Evolutionary conservation across 2,888 invertebrate species (phyloP).

Genomic region (Ochropleura leucogaster): DNA sequence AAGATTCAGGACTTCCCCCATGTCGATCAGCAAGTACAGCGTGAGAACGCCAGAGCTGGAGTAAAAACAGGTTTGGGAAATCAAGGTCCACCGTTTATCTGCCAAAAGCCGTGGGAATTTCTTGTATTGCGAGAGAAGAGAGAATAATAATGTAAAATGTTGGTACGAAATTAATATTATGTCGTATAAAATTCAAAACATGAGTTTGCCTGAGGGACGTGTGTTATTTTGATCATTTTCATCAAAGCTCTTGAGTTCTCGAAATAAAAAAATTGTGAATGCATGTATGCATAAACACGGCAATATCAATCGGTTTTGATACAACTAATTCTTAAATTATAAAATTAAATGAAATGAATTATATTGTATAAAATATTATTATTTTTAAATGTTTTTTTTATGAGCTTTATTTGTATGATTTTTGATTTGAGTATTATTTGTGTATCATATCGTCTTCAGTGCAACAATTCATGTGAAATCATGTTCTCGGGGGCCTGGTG

Average conservation of each 20-base stretch:
- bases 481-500: no score
- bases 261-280: neutral
- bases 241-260: slow-evolving; percentile 17
- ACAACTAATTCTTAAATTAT: no score
- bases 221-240: slow-evolving; percentile 24
- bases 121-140: neutral
- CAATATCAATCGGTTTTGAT: neutral
- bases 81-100: neutral
- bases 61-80: neutral
- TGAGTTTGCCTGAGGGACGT: neutral
- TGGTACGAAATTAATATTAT: neutral
- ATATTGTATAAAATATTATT: no score
- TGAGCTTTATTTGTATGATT: no score
- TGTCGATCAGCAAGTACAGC: neutral
- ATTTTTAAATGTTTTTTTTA: no score
- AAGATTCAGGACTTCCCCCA: neutral
- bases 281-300: neutral
- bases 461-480: no score
- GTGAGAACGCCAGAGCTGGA: neutral
- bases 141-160: neutral
- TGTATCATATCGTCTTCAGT: no score
- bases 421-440: no score
- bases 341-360: no score
- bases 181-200: slow-evolving; percentile 9
- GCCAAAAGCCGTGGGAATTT: neutral